A percentile compares a stretch with the other conserved stretches of the same genome.
Conservation (phyloP, 1,140 invertebrate species). For the Drosophila subpulchrella region DNA sequence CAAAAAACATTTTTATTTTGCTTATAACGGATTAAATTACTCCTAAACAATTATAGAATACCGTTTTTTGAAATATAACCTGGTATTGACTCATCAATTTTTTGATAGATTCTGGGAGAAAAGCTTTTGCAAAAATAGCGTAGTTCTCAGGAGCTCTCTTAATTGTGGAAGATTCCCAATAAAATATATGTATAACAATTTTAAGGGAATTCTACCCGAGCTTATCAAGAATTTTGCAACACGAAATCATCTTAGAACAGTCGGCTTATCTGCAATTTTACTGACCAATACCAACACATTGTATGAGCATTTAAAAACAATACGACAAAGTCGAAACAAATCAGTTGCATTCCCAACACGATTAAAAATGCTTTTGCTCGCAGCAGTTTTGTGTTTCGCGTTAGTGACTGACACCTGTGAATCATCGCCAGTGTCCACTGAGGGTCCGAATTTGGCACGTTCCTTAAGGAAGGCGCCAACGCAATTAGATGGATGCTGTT, state of each 20-base stretch:
- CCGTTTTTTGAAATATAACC: too few species aligned
- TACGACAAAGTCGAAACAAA: not conserved
- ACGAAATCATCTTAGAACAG: not conserved
- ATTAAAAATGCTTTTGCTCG: not conserved
- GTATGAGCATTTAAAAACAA: not conserved
- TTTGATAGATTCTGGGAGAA: not conserved
- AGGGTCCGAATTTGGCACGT: not conserved
- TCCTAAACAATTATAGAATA: too few species aligned
- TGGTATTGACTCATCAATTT: too few species aligned
- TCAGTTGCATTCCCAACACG: not conserved
- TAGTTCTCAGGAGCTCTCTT: too few species aligned
- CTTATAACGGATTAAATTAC: too few species aligned
- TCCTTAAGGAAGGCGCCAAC: not conserved
- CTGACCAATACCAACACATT: not conserved
- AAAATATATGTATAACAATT: not conserved
- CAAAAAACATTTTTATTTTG: too few species aligned
- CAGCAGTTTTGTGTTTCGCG: not conserved
- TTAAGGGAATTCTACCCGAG: not conserved
- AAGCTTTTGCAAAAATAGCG: not conserved
- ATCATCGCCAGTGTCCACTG: not conserved
- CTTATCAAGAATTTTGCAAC: not conserved
- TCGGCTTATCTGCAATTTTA: not conserved
- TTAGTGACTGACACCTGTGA: not conserved
- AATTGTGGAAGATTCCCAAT: too few species aligned
- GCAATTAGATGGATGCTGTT: slow-evolving; percentile 3